Evolutionary conservation across 2,113 vertebrate species (phyloP).

Genomic region (Lophochroa leadbeateri): DNA sequence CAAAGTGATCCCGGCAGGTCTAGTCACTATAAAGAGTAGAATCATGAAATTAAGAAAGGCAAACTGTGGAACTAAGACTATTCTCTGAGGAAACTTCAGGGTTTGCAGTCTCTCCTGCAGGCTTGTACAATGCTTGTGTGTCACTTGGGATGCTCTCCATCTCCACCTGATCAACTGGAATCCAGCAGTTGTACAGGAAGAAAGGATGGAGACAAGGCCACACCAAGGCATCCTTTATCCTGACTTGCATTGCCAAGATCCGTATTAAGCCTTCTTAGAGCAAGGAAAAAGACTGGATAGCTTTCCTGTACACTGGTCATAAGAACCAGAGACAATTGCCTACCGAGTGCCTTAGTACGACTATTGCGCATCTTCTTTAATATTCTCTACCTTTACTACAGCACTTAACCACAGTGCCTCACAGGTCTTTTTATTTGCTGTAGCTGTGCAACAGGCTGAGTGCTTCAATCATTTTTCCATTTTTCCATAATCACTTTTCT

Average conservation of each 20-base stretch:
- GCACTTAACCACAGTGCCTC: not conserved
- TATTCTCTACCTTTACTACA: not conserved
- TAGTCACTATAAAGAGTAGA: not conserved
- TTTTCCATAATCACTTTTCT: conserved; percentile 15
- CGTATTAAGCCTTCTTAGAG: not conserved
- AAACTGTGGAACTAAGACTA: not conserved
- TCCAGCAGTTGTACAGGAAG: not conserved
- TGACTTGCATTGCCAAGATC: not conserved
- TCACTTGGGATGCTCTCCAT: not conserved
- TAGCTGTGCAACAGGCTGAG: not conserved
- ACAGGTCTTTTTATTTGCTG: not conserved
- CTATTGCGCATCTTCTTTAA: not conserved
- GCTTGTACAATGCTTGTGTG: not conserved
- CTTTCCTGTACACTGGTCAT: not conserved
- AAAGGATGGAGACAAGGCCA: not conserved
- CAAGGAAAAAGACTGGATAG: not conserved
- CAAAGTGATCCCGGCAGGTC: not conserved
- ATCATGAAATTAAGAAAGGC: not conserved
- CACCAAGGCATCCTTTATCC: not conserved
- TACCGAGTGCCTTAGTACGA: not conserved
- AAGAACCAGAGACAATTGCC: not conserved
- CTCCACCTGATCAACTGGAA: not conserved
- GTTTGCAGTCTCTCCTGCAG: not conserved
- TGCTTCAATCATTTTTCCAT: not conserved
- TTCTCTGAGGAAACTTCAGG: not conserved